Base-by-base conservation (phyloP, 2,797 vertebrate species). In the Poecile montanus region DNA sequence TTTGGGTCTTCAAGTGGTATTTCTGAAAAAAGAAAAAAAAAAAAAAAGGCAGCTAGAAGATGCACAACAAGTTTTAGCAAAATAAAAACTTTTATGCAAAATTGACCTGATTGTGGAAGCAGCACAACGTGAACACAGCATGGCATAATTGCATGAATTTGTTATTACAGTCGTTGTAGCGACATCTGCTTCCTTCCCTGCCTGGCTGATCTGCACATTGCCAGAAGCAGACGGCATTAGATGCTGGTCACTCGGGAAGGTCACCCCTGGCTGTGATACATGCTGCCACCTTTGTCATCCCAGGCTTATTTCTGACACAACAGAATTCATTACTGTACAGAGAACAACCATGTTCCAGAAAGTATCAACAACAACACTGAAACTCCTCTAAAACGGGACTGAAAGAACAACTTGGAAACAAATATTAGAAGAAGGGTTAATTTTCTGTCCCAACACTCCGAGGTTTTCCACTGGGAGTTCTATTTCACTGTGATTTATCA, bases 91-190 rank as follows among this genome's bases (percentile, higher is more conserved):
- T 74, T 4, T 65, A 38, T 32, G 47, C 50, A 75, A 75, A 95
- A 91, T 3, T 70, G 92, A 89, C 89, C 92, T 88, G 89, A 79
- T 92, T 94, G 65, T 94, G 51, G n/a, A 53, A 84, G 77, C 78
- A 75, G 48, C 48, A 56, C 66, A 91, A 91, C 40, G 23, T 83
- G 87, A 93, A 77, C 91, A 62, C 89, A 95, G 82, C 91, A 53
- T 62, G 93, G 79, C 68, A 88, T 91, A 91, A 94, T 80, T 89
- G 75, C 92, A 92, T 48, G 72, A 6, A 77, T 93, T 92, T 89
- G 58, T 85, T 93, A 58, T 85, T 54, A 80, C 53, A 68, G 83
- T 5, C 78, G 60, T 75, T 27, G 73, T 19, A 93, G 88, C 0
- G 58, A 84, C 87, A 94, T 89, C 91, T 92, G 93, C 60, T 94